phyloP scores from a whole-genome alignment of 2,888 invertebrate species.

The Aphodius granarius region DNA sequence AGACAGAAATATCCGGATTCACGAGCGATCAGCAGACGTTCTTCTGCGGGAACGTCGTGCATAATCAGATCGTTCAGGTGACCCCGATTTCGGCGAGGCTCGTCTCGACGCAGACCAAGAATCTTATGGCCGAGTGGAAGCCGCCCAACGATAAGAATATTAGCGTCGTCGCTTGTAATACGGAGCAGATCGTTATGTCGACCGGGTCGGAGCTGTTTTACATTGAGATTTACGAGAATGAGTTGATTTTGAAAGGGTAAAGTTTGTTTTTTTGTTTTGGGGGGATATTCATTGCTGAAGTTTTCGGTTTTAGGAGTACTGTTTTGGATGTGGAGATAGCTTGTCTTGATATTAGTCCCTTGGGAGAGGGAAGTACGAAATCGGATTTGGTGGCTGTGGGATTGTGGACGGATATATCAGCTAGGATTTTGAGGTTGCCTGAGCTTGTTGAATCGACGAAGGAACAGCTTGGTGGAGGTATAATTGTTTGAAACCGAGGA shows the following conservation, averaged over 20 bases:
- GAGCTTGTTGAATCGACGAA: conserved; percentile 78
- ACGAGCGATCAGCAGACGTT: conserved; percentile 92
- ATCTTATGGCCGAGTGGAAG: conserved; percentile 72
- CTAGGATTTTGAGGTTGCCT: conserved; percentile 82
- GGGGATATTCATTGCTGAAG: neutral
- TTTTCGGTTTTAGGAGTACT: conserved; percentile 63
- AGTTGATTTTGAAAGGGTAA: conserved; percentile 64
- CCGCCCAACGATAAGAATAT: conserved; percentile 73
- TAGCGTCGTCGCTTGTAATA: conserved; percentile 86
- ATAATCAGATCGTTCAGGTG: conserved; percentile 71
- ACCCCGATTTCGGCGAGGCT: conserved; percentile 74
- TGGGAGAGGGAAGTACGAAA: conserved; percentile 63
- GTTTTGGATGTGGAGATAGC: conserved; percentile 93
- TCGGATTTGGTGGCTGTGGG: conserved; percentile 87
- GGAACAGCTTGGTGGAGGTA: conserved; percentile 85
- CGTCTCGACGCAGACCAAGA: conserved; percentile 68
- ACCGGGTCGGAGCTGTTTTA: conserved; percentile 87
- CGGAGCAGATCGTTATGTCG: conserved; percentile 77
- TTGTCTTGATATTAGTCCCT: conserved; percentile 89
- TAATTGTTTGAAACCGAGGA: conserved; percentile 15
- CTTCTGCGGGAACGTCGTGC: conserved; percentile 87
- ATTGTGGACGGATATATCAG: conserved; percentile 96
- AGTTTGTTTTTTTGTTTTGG: conserved; percentile 15
- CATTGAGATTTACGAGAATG: conserved; percentile 69
- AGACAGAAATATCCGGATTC: conserved; percentile 92